Evolutionary conservation across 2,113 vertebrate species (phyloP).

Genomic region (Gambusia holbrooki): DNA sequence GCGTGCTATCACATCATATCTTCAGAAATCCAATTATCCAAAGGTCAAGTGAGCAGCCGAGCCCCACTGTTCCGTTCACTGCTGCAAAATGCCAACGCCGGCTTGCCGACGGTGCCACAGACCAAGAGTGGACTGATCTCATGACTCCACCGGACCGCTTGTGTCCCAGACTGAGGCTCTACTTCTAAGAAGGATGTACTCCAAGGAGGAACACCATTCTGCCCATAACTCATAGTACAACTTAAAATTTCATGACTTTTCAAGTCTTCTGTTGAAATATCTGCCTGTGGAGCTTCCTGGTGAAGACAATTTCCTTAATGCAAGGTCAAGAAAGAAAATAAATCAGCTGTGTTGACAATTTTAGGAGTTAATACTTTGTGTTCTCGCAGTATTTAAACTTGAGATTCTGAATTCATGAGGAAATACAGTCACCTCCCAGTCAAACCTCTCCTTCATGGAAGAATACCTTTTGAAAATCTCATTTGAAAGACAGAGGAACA

Average conservation of each 20-base stretch:
- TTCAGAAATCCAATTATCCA: slow-evolving; percentile 80
- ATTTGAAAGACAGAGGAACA: too few species aligned
- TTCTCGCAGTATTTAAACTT: too few species aligned
- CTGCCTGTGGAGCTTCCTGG: not conserved
- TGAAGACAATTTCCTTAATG: not conserved
- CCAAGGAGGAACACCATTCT: not conserved
- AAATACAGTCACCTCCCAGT: too few species aligned
- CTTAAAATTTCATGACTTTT: not conserved
- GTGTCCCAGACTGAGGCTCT: slow-evolving; percentile 19
- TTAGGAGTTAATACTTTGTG: too few species aligned
- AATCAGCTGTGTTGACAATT: not conserved
- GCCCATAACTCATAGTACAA: not conserved
- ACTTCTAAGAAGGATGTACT: slow-evolving; percentile 20
- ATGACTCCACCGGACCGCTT: slow-evolving; percentile 46
- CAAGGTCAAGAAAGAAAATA: not conserved
- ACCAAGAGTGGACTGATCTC: slow-evolving; percentile 58
- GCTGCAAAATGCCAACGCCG: slow-evolving; percentile 73
- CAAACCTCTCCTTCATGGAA: too few species aligned
- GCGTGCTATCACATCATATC: slow-evolving; percentile 69
- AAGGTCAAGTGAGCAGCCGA: slow-evolving; percentile 76
- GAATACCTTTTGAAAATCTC: too few species aligned
- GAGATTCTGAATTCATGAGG: too few species aligned
- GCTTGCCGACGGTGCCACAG: slow-evolving; percentile 54
- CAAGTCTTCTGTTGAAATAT: not conserved
- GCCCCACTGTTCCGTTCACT: slow-evolving; percentile 61